Evolutionary conservation across 2,888 invertebrate genomes (phyloP).

Genomic region (Brassicogethes aeneus): DNA sequence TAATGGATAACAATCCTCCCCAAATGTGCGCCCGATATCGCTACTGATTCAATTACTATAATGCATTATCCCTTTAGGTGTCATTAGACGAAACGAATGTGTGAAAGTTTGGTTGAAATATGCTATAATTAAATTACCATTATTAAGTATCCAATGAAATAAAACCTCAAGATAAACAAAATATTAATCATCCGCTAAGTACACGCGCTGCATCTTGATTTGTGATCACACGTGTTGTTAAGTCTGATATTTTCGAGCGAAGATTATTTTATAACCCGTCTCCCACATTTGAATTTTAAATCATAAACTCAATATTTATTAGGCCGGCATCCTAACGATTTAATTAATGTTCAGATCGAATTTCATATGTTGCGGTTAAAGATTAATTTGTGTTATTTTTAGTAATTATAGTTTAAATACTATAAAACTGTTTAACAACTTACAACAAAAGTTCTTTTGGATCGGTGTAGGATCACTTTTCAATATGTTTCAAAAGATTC

Average conservation of each 20-base stretch:
- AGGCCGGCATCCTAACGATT: background rate
- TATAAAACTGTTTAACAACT: no score
- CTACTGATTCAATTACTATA: no score
- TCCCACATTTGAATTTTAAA: background rate
- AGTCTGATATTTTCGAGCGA: slow-evolving; percentile 24
- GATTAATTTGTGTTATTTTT: slow-evolving; percentile 1
- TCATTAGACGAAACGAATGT: background rate
- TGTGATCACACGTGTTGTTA: slow-evolving; percentile 25
- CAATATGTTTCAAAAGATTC: slow-evolving; percentile 20
- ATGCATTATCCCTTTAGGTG: background rate
- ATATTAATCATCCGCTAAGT: slow-evolving; percentile 30
- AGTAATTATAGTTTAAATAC: no score
- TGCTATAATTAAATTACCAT: no score
- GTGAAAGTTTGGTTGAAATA: no score
- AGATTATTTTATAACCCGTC: slow-evolving; percentile 18
- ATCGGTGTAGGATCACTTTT: slow-evolving; percentile 25
- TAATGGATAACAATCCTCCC: slow-evolving; percentile 24
- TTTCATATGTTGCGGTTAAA: background rate
- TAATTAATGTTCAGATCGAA: background rate
- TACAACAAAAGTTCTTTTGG: no score
- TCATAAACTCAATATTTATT: background rate
- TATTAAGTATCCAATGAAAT: no score
- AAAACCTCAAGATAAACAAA: no score
- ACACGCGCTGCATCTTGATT: slow-evolving; percentile 28
- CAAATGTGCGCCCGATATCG: no score